These are phyloP conservation scores for Tenebrio molitor DNA, from an alignment of 1,140 invertebrate genomes.

Conservation along the genomic window DNA sequence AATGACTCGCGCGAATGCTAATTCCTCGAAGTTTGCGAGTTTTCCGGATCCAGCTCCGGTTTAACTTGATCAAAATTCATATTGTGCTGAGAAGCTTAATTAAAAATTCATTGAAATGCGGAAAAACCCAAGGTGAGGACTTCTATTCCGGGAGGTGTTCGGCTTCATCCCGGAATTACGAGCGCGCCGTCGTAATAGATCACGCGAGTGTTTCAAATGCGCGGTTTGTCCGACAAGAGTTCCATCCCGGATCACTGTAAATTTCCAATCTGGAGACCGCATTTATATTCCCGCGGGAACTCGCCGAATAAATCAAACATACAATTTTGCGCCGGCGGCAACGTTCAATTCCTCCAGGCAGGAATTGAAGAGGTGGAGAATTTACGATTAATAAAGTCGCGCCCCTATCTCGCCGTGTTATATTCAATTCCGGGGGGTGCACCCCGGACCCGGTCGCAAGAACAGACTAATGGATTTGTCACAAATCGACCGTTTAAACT, in stretches of 20 bases:
- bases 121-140: too few relatives aligned
- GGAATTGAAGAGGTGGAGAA: slow-evolving; percentile 26
- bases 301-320: slow-evolving; percentile 37
- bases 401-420: slow-evolving; percentile 6
- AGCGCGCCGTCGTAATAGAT: not conserved
- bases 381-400: slow-evolving; percentile 39
- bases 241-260: slow-evolving; percentile 26
- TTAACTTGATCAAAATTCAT: too few relatives aligned
- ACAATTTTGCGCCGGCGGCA: slow-evolving; percentile 21
- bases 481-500: slow-evolving; percentile 11
- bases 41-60: too few relatives aligned
- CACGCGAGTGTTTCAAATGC: slow-evolving; percentile 1
- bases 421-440: slow-evolving; percentile 10
- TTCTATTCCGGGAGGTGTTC: too few relatives aligned
- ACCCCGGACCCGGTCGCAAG: not conserved
- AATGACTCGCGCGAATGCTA: not conserved
- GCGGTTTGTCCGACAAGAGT: slow-evolving; percentile 3
- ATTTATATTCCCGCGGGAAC: slow-evolving; percentile 25
- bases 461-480: slow-evolving; percentile 24
- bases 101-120: too few relatives aligned
- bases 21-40: too few relatives aligned
- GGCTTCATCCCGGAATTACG: not conserved
- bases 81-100: too few relatives aligned
- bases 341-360: slow-evolving; percentile 31
- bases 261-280: slow-evolving; percentile 25